Evolutionary conservation across 2,888 invertebrate species (phyloP).

Genomic region (Yponomeuta evonymella): DNA sequence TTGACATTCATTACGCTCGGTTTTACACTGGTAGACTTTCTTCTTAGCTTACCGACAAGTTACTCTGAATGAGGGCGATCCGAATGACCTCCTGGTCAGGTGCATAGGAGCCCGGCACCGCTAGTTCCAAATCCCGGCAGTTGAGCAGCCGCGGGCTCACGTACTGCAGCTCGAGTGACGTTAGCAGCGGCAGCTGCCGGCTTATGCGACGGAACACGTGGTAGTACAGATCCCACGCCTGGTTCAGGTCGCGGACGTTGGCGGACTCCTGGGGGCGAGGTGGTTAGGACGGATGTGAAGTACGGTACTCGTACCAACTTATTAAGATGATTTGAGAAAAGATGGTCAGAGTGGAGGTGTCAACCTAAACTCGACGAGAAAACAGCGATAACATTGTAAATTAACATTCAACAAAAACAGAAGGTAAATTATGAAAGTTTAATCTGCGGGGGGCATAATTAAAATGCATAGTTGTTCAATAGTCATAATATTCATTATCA

Average conservation of each 20-base stretch:
- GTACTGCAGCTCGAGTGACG: conserved; percentile 94
- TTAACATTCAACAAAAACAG: too few species aligned
- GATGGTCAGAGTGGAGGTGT: too few species aligned
- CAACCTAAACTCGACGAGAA: too few species aligned
- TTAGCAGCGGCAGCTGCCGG: conserved; percentile 93
- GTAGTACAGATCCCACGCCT: conserved; percentile 99
- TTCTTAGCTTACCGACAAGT: conserved; percentile 81
- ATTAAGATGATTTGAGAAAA: too few species aligned
- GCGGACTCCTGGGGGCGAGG: conserved; percentile 78
- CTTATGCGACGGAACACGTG: conserved; percentile 98
- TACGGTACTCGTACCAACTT: too few species aligned
- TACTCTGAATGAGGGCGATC: conserved; percentile 93
- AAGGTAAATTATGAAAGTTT: too few species aligned
- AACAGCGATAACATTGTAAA: too few species aligned
- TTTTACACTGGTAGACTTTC: background rate
- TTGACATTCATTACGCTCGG: too few species aligned
- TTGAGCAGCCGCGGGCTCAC: conserved; percentile 94
- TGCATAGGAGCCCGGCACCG: conserved; percentile 98
- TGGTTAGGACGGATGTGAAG: background rate
- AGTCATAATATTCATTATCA: too few species aligned
- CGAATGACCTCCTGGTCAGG: conserved; percentile 93
- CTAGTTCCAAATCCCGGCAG: conserved; percentile 94
- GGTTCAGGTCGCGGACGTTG: conserved; percentile 93
- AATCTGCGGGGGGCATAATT: too few species aligned
- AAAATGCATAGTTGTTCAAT: too few species aligned